These are phyloP conservation scores for Cephus sareptanus DNA, from an alignment of 2,888 invertebrate species.

Conservation along the genomic window DNA sequence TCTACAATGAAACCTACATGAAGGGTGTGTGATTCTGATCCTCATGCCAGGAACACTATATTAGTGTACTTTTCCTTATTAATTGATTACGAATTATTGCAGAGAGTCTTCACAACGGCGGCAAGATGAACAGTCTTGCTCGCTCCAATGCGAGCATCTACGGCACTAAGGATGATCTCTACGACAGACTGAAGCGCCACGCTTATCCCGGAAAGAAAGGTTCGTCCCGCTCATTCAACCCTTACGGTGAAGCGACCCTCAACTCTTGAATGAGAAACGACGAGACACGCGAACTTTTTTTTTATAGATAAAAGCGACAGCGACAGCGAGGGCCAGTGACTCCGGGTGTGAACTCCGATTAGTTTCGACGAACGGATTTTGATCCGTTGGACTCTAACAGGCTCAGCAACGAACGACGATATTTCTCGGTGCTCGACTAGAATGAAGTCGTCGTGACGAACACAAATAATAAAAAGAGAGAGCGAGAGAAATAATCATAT, in stretches of 20 bases:
- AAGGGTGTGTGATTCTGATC: conserved; percentile 73
- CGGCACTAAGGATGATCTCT: conserved; percentile 94
- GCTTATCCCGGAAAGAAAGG: conserved; percentile 97
- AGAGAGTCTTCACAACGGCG: conserved; percentile 84
- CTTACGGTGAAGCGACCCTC: neutral
- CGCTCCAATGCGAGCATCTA: conserved; percentile 94
- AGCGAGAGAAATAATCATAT: conserved; percentile 11
- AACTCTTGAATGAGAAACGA: neutral
- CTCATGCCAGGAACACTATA: conserved; percentile 4
- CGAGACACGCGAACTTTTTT: conserved; percentile 27
- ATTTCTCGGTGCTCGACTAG: too few species aligned
- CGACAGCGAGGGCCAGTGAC: conserved; percentile 92
- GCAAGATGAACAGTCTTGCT: conserved; percentile 93
- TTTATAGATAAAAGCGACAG: conserved; percentile 92
- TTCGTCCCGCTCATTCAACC: conserved; percentile 63
- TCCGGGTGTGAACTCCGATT: conserved; percentile 22
- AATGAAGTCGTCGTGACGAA: too few species aligned
- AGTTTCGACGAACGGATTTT: neutral
- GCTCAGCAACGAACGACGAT: too few species aligned
- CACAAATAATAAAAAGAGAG: neutral
- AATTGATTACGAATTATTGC: conserved; percentile 24
- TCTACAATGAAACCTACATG: conserved; percentile 96
- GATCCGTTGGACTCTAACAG: conserved; percentile 8
- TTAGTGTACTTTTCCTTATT: neutral
- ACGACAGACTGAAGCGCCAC: conserved; percentile 94